Base-by-base conservation (phyloP, 2,113 vertebrate genomes). In the Halcyon senegalensis region DNA sequence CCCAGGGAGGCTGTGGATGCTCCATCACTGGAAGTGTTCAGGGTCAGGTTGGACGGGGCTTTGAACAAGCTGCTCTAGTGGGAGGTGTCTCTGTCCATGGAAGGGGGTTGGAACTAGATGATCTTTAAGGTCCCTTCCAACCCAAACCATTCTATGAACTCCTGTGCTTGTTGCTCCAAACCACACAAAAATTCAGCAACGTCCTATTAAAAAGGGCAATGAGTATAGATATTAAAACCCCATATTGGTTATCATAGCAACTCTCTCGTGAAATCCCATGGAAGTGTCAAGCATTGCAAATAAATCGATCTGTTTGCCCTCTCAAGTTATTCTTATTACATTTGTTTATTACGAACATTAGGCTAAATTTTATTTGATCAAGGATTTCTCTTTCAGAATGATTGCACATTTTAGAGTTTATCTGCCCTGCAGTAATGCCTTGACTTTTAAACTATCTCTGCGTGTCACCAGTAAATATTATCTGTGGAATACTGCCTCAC, bases 221-320 rank as follows among this genome's bases (percentile, higher is more conserved):
- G 59, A 35, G 19, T 37, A 51, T 20, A 78, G 55, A 13, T 33
- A 41, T 4, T n/a, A 56, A 73, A 66, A 44, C 13, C 0, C 1
- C 8, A 28, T 14, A 7, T 12, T 16, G 1, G 25, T 66, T 74
- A 41, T 68, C 0, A 0, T 7, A 56, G 35, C 48, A 77, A 7
- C 6, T 8, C 9, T 33, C 37, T 90, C 0, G 0, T 55, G 75
- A 59, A 93, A 93, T 76, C 67, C 28, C 20, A 2, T 17, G 12
- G 11, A 59, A 63, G 44, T 39, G 31, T 53, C 46, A 70, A 48
- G 24, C 21, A 35, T 20, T 67, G 24, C 60, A 53, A 53, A 50
- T 48, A 37, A 58, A 78, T 60, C 31, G 25, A 37, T 59, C 51
- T 51, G 5, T 76, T 75, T 55, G 18, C n/a, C 24, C 10, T 17